Percentiles rank a stretch among this genome's conserved stretches.
These are phyloP conservation scores for Neomorphus geoffroyi DNA, from an alignment of 2,797 vertebrate species.

Conservation along the genomic window DNA sequence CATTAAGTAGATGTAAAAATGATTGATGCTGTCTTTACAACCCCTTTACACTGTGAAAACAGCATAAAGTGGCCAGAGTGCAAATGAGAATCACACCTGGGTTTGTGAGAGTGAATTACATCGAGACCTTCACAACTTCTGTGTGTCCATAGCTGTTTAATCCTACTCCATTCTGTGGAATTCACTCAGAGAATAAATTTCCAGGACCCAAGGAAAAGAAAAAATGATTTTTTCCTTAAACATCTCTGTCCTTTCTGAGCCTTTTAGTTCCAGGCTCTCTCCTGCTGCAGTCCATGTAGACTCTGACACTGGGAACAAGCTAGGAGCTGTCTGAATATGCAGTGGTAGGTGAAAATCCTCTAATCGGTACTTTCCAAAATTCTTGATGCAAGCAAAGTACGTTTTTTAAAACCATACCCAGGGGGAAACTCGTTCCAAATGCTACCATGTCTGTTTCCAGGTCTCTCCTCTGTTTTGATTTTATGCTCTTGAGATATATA, in stretches of 20 bases:
- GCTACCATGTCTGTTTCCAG: background rate
- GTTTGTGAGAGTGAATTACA: slow-evolving; percentile 40
- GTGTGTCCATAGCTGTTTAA: background rate
- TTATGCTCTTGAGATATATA: background rate
- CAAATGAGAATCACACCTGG: slow-evolving; percentile 57
- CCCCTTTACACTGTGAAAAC: slow-evolving; percentile 35
- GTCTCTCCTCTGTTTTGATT: background rate
- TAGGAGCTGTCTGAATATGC: background rate
- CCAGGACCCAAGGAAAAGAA: background rate
- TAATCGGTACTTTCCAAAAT: background rate
- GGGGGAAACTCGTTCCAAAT: background rate
- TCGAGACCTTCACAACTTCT: background rate
- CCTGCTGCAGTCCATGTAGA: background rate
- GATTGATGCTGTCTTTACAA: slow-evolving; percentile 47
- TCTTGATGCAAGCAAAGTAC: background rate
- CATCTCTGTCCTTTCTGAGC: background rate
- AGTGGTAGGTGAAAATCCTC: slow-evolving; percentile 14
- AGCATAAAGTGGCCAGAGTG: slow-evolving; percentile 44
- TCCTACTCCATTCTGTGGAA: background rate
- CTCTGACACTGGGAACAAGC: background rate
- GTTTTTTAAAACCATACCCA: background rate
- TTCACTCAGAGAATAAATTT: slow-evolving; percentile 12
- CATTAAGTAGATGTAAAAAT: slow-evolving; percentile 56
- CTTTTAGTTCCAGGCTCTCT: background rate
- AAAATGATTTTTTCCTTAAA: background rate